A percentile compares a stretch with the other conserved stretches of the same genome.
phyloP scores from a whole-genome alignment of 1,140 invertebrate species.

The Oncopodura yosiiana region DNA sequence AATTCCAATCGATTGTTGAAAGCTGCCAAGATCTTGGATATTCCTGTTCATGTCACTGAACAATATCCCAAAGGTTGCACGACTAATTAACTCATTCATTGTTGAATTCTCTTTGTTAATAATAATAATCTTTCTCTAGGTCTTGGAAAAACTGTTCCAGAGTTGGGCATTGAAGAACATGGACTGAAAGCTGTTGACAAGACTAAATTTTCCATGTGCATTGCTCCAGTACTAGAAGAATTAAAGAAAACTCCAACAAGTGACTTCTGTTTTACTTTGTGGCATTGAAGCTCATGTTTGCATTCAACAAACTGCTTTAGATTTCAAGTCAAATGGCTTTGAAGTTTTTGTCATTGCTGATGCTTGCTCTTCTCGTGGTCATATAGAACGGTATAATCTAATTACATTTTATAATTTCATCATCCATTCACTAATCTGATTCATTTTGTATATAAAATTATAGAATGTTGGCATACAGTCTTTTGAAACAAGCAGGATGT shows the following conservation, averaged over 20 bases:
- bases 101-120: not conserved
- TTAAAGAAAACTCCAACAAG: constrained; percentile 28
- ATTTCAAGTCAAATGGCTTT: constrained; percentile 45
- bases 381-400: constrained; percentile 48
- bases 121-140: constrained; percentile 41
- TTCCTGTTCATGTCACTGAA: constrained; percentile 56
- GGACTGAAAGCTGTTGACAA: constrained; percentile 46
- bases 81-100: not conserved
- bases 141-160: constrained; percentile 51
- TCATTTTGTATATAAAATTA: not conserved
- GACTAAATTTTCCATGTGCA: constrained; percentile 44
- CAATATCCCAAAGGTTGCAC: constrained; percentile 53
- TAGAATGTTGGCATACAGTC: constrained; percentile 45
- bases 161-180: constrained; percentile 45
- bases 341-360: constrained; percentile 57
- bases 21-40: constrained; percentile 47
- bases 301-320: constrained; percentile 51
- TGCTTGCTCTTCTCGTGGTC: constrained; percentile 50
- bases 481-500: constrained; percentile 51
- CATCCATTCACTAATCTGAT: not conserved
- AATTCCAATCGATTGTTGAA: constrained; percentile 47
- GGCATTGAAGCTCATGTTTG: constrained; percentile 61
- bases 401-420: not conserved
- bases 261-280: constrained; percentile 51
- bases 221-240: constrained; percentile 17